A percentile compares a stretch with the other conserved stretches of the same genome.
Evolutionary conservation across 2,888 invertebrate genomes (phyloP).

Genomic region (Pinctada fucata): DNA sequence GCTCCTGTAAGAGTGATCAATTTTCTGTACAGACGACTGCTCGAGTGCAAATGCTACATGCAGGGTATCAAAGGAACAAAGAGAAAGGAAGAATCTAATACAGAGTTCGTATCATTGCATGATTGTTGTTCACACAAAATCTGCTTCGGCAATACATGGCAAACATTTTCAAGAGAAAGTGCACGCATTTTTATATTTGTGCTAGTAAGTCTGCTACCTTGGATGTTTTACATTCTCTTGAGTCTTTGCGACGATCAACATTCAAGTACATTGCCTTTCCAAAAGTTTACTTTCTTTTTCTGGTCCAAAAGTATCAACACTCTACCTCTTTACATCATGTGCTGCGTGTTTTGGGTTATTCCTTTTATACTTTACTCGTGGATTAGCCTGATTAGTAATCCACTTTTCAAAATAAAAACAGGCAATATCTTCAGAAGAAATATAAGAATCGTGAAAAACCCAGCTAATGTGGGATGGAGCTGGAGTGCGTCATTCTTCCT

Average conservation of each 20-base stretch:
- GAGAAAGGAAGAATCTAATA: neutral
- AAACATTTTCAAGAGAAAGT: neutral
- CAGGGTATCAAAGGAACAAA: conserved; percentile 14
- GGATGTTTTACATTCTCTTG: neutral
- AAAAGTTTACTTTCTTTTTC: neutral
- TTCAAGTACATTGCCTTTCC: neutral
- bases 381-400: neutral
- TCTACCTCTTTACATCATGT: neutral
- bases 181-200: neutral
- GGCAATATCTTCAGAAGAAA: neutral
- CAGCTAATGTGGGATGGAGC: conserved; percentile 6
- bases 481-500: conserved; percentile 15
- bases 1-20: conserved; percentile 1
- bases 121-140: conserved; percentile 15
- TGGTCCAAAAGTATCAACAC: neutral
- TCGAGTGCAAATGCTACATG: conserved; percentile 18
- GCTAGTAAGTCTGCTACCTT: neutral
- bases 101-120: conserved; percentile 12
- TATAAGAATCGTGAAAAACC: neutral
- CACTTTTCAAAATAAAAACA: conserved; percentile 1
- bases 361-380: neutral
- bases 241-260: neutral
- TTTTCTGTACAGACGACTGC: conserved; percentile 14
- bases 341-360: neutral
- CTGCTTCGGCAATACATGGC: conserved; percentile 6